Conservation (phyloP, 1,140 invertebrate species). For the Temnothorax curvispinosus region DNA sequence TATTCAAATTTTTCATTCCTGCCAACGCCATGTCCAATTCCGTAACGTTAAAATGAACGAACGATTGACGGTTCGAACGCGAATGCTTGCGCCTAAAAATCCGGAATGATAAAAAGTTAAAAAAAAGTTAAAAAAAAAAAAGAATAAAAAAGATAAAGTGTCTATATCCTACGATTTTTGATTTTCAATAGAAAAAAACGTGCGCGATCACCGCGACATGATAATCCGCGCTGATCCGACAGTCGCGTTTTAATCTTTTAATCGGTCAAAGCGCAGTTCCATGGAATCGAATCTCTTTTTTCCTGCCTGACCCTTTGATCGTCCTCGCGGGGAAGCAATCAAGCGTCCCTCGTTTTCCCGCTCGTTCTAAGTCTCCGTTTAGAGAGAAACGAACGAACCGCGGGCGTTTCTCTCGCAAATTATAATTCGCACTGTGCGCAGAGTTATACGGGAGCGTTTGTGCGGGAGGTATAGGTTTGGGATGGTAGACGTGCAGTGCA, state of each 20-base stretch:
- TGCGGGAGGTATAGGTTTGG: not conserved
- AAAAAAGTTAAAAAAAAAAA: slow-evolving; percentile 18
- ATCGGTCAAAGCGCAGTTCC: slow-evolving; percentile 34
- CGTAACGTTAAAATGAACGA: slow-evolving; percentile 57
- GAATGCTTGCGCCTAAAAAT: slow-evolving; percentile 46
- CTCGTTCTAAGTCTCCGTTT: slow-evolving; percentile 9
- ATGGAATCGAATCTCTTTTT: not conserved
- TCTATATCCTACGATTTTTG: slow-evolving; percentile 1
- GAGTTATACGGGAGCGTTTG: not conserved
- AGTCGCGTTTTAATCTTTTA: slow-evolving; percentile 17
- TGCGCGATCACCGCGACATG: not conserved
- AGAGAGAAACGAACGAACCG: slow-evolving; percentile 52
- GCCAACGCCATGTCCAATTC: slow-evolving; percentile 44
- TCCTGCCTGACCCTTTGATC: not conserved
- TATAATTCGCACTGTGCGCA: slow-evolving; percentile 38
- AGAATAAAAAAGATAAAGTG: not conserved
- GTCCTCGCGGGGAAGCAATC: slow-evolving; percentile 8
- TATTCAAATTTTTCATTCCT: slow-evolving; percentile 60
- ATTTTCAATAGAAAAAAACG: not conserved
- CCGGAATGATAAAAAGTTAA: slow-evolving; percentile 15
- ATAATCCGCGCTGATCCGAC: slow-evolving; percentile 23
- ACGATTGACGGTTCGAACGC: slow-evolving; percentile 53
- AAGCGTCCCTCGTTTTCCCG: not conserved
- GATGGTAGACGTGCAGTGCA: slow-evolving; percentile 59
- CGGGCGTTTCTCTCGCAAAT: slow-evolving; percentile 25